A percentile compares a stretch with the other conserved stretches of the same genome.
These are phyloP conservation scores for Linhomoeus sp. DNA, from an alignment of 2,888 invertebrate species.

Conservation along the genomic window DNA sequence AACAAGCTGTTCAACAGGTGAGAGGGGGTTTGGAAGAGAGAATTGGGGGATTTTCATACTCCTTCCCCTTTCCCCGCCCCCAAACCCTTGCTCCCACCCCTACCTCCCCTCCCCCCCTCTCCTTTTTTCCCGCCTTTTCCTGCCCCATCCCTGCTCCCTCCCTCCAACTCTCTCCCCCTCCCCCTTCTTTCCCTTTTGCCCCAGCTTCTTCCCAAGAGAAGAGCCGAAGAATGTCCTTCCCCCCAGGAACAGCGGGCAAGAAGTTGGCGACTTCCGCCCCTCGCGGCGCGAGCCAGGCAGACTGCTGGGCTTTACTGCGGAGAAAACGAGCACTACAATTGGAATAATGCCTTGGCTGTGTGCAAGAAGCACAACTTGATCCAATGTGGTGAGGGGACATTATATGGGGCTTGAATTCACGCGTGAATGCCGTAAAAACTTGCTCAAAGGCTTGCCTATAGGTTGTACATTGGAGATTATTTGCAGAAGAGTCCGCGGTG, in stretches of 20 bases:
- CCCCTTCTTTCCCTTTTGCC: not conserved
- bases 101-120: too few species aligned
- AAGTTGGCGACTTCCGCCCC: conserved; percentile 40
- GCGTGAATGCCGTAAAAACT: too few species aligned
- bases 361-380: conserved; percentile 40
- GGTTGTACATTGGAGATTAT: too few species aligned
- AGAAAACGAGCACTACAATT: conserved; percentile 74
- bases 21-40: conserved; percentile 8
- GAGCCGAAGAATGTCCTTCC: not conserved
- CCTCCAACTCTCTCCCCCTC: too few species aligned
- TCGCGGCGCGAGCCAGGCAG: conserved; percentile 59
- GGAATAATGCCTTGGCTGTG: conserved; percentile 72
- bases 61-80: not conserved
- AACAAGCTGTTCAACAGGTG: conserved; percentile 15
- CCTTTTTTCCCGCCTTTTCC: too few species aligned
- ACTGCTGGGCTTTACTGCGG: conserved; percentile 62
- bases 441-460: too few species aligned
- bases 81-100: too few species aligned
- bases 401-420: too few species aligned
- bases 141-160: too few species aligned
- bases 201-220: not conserved
- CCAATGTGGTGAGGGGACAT: conserved; percentile 13
- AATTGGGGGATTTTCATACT: not conserved
- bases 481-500: too few species aligned
- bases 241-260: conserved; percentile 6